A percentile compares a stretch with the other conserved stretches of the same genome.
Evolutionary conservation across 2,888 invertebrate species (phyloP).

Genomic region (Bombyx huttoni): DNA sequence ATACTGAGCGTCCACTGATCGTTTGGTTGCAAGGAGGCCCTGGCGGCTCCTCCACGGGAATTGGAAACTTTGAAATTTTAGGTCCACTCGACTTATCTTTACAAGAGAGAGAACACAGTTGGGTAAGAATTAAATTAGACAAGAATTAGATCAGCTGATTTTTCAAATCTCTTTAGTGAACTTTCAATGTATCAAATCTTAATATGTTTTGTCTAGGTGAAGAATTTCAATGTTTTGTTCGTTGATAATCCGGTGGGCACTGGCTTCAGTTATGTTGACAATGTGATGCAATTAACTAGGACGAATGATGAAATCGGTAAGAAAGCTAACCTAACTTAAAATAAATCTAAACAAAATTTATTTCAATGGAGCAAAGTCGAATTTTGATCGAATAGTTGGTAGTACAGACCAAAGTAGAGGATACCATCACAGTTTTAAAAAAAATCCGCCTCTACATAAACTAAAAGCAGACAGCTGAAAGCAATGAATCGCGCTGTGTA

Average conservation of each 20-base stretch:
- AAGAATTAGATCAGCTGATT: background rate
- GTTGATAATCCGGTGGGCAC: constrained; percentile 93
- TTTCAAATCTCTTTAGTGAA: background rate
- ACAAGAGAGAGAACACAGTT: constrained; percentile 79
- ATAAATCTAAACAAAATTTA: background rate
- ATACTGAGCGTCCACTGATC: constrained; percentile 80
- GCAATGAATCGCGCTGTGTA: no score
- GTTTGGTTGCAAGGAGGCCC: constrained; percentile 94
- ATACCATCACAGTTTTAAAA: no score
- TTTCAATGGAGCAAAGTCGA: background rate
- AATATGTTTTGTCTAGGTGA: constrained; percentile 62
- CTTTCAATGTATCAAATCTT: background rate
- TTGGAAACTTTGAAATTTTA: constrained; percentile 89
- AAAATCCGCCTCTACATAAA: no score
- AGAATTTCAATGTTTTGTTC: constrained; percentile 86
- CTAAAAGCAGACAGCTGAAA: no score
- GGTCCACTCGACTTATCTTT: constrained; percentile 79
- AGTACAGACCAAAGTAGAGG: no score
- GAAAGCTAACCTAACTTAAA: no score
- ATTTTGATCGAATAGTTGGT: no score
- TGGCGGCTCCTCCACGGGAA: constrained; percentile 83
- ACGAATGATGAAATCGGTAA: constrained; percentile 59
- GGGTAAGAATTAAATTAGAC: constrained; percentile 68
- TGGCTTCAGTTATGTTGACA: constrained; percentile 87
- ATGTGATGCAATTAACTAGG: constrained; percentile 30